A percentile compares a stretch with the other conserved stretches of the same genome.
Conservation (phyloP, 2,797 vertebrate species). For the Monodelphis domestica region DNA sequence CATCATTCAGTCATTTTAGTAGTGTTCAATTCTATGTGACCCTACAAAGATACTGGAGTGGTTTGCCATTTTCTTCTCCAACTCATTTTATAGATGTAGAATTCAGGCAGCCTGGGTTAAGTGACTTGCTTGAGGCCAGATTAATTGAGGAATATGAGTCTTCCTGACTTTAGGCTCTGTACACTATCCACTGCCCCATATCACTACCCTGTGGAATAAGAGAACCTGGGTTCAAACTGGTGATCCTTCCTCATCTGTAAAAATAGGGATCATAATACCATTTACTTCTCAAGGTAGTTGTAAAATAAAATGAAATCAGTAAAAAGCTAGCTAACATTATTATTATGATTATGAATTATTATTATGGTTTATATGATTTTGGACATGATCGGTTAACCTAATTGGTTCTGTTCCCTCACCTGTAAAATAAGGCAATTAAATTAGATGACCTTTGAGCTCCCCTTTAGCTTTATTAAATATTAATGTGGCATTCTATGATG, state of each 20-base stretch:
- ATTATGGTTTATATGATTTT: neutral
- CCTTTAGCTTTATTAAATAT: neutral
- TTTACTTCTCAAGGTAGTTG: neutral
- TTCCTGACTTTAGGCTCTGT: too few relatives aligned
- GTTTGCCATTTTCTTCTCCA: too few relatives aligned
- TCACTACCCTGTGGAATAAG: too few relatives aligned
- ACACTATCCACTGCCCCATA: too few relatives aligned
- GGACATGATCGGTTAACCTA: neutral
- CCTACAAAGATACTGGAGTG: too few relatives aligned
- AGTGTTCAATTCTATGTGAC: too few relatives aligned
- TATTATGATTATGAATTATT: neutral
- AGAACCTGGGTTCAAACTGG: neutral
- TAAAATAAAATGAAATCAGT: neutral
- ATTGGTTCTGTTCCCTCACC: neutral
- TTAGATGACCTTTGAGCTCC: neutral
- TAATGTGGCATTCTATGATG: neutral
- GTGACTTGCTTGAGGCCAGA: too few relatives aligned
- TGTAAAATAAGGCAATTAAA: neutral
- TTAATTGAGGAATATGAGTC: too few relatives aligned
- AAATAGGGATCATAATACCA: neutral
- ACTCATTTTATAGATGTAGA: too few relatives aligned
- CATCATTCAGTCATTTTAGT: too few relatives aligned
- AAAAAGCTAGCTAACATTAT: neutral
- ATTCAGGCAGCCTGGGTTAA: too few relatives aligned
- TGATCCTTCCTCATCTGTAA: neutral